Base-by-base conservation (phyloP, 2,888 invertebrate genomes). In the Acanthosepion esculentum region DNA sequence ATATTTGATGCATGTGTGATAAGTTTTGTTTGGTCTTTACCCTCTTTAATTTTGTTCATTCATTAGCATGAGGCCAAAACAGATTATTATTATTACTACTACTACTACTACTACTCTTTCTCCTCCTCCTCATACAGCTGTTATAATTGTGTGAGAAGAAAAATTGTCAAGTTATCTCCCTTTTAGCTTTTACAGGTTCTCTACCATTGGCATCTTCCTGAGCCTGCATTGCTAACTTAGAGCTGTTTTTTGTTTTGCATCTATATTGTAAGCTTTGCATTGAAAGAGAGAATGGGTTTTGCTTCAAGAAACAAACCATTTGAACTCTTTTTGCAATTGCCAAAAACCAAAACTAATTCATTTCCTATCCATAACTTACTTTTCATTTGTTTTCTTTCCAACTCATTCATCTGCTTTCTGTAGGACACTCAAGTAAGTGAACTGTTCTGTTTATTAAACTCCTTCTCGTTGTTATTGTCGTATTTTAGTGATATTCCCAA, bases 351-450 rank as follows among this genome's bases (percentile, higher is more conserved):
- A 78, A 29, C 18, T 29, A 78, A 78, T n/a, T 29, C 29, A 10
- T 78, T 78, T 78, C 8, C 78, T n/a, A 78, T 78, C n/a, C 78
- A n/a, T 78, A 78, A 78, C 59, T 59, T 59, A 78, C 78, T 78
- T 59, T 94, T 50, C 78, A 94, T 53, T 53, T 94, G 29, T 94
- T 78, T 94, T 94, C 50, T 93, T 93, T 93, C 50, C 53, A 29
- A 93, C 29, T 53, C n/a, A n/a, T 93, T 93, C 92, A 93, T 50
- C 92, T 64, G 94, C 94, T 55, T 55, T 94, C 78, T 94, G 59
- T 78, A 94, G 94, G 59, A 94, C 78, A 94, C 26, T 94, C 92
- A 93, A 93, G 92, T 93, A 93, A 93, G 92, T 93, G 92, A 93
- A 48, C 7, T 53, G n/a, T n/a, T 78, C 78, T 50, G 50, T 93